phyloP scores from a whole-genome alignment of 2,888 invertebrate species.

The Alentia gelatinosa region DNA sequence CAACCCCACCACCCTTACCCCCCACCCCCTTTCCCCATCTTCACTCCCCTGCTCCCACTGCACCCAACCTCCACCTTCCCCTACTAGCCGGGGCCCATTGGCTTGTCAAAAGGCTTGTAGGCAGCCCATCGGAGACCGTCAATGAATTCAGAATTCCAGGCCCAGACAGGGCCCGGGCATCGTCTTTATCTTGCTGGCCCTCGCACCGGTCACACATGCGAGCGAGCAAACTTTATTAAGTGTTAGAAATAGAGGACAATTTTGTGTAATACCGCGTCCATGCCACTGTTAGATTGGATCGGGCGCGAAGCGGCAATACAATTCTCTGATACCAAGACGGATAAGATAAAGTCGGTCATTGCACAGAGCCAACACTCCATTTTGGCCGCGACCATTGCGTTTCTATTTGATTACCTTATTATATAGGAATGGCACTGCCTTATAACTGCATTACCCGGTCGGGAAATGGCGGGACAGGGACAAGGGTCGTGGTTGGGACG shows the following conservation, averaged over 20 bases:
- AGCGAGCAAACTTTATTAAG: constrained; percentile 53
- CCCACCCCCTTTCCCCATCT: not conserved
- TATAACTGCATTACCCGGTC: constrained; percentile 32
- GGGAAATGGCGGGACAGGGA: not conserved
- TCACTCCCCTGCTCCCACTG: not conserved
- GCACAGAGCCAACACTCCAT: constrained; percentile 47
- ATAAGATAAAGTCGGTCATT: constrained; percentile 53
- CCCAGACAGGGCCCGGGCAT: constrained; percentile 36
- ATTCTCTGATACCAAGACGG: constrained; percentile 53
- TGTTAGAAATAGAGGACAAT: constrained; percentile 54
- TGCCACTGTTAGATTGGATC: constrained; percentile 47
- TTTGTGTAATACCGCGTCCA: constrained; percentile 27
- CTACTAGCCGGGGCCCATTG: not conserved
- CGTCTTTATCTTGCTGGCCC: constrained; percentile 45
- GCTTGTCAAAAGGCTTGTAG: constrained; percentile 53
- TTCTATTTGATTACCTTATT: constrained; percentile 53
- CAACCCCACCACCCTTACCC: not conserved
- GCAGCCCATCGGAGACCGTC: constrained; percentile 39
- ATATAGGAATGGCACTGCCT: constrained; percentile 45
- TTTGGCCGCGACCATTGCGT: constrained; percentile 40
- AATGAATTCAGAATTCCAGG: constrained; percentile 50
- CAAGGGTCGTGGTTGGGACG: constrained; percentile 28
- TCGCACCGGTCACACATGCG: constrained; percentile 47
- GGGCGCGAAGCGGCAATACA: constrained; percentile 29
- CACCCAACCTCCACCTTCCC: not conserved